Conservation (phyloP, 2,797 vertebrate species). For the Etheostoma nigrum region DNA sequence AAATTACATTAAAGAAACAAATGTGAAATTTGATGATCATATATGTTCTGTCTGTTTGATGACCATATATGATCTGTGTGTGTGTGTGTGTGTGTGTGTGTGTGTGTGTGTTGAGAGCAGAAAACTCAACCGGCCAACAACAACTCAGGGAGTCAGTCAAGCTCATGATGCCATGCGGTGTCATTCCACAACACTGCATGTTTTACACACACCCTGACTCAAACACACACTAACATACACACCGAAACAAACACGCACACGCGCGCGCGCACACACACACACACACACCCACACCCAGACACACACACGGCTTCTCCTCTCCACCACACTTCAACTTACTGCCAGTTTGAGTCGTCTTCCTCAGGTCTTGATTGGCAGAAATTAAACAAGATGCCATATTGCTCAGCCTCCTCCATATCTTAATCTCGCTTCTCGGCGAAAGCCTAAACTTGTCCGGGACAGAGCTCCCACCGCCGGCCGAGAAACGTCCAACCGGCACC, state of each 20-base stretch:
- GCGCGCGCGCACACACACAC: constrained; percentile 22
- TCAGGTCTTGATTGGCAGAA: constrained; percentile 90
- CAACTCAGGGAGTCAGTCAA: constrained; percentile 49
- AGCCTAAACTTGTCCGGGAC: constrained; percentile 58
- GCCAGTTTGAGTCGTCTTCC: constrained; percentile 88
- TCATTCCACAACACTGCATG: constrained; percentile 76
- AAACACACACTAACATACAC: constrained; percentile 1
- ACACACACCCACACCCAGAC: constrained; percentile 18
- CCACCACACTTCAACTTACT: constrained; percentile 88
- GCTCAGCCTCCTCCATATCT: constrained; percentile 61
- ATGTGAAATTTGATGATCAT: background rate
- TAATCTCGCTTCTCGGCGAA: constrained; percentile 1
- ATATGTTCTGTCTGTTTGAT: background rate
- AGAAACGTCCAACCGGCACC: constrained; percentile 37
- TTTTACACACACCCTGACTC: constrained; percentile 36
- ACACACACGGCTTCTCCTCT: constrained; percentile 62
- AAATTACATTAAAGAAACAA: background rate
- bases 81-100: background rate
- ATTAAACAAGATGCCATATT: constrained; percentile 72
- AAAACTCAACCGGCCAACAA: constrained; percentile 43
- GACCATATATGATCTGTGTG: background rate
- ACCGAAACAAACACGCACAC: constrained; percentile 10
- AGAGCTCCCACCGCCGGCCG: constrained; percentile 77
- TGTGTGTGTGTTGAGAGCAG: background rate
- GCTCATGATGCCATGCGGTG: constrained; percentile 65